Conservation (phyloP, 2,113 vertebrate species). For the Zapus hudsonius region DNA sequence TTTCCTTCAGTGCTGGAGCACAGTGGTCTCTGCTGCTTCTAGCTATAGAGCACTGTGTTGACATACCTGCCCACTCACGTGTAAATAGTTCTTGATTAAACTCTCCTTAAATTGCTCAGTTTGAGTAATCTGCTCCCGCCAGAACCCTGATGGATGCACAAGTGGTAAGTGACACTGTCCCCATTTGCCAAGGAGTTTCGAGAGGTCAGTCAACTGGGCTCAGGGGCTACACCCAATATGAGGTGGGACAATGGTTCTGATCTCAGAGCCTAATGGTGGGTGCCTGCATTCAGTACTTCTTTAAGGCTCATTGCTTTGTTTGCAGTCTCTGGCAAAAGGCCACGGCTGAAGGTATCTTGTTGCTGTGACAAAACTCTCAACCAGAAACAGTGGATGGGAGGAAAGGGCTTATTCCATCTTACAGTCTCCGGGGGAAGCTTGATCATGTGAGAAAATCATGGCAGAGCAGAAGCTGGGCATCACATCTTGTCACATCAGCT, state of each 20-base stretch:
- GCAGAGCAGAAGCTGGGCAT: no score
- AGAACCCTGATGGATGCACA: not conserved
- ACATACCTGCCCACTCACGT: no score
- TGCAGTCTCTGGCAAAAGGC: not conserved
- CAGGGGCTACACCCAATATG: not conserved
- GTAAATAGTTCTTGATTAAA: not conserved
- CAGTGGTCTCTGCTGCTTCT: not conserved
- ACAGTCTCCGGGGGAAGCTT: no score
- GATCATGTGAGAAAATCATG: no score
- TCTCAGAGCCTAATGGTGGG: not conserved
- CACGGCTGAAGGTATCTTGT: not conserved
- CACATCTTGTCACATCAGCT: no score
- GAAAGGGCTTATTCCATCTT: no score
- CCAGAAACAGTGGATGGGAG: no score
- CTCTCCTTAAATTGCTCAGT: not conserved
- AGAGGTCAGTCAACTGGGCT: not conserved
- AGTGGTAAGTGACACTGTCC: not conserved
- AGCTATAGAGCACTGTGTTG: rapidly evolving
- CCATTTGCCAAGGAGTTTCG: not conserved
- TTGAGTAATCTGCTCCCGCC: not conserved
- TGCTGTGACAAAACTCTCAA: no score
- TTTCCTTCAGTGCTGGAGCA: not conserved
- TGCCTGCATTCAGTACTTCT: not conserved
- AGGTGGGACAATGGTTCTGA: not conserved
- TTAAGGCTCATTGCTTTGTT: rapidly evolving